Percentiles rank a stretch among this genome's conserved stretches.
These are phyloP conservation scores for Stramonita haemastoma DNA, from an alignment of 2,888 invertebrate species.

Conservation along the genomic window DNA sequence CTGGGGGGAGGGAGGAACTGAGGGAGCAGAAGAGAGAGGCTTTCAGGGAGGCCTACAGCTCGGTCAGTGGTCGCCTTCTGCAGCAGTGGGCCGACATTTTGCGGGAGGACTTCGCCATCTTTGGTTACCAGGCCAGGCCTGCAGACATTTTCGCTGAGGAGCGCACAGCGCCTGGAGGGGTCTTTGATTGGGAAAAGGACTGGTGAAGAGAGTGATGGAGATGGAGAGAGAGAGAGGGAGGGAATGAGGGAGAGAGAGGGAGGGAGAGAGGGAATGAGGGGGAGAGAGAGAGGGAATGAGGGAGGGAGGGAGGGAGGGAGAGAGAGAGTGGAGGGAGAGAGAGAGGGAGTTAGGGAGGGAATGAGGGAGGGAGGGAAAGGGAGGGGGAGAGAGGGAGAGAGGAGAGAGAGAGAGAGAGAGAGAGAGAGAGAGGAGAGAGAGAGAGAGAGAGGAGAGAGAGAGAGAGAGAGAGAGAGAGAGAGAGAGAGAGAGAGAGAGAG, in stretches of 20 bases:
- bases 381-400: too few relatives aligned
- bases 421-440: too few relatives aligned
- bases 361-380: too few relatives aligned
- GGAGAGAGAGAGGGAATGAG: too few relatives aligned
- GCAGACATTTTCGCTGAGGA: constrained; percentile 26
- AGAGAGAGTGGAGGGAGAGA: too few relatives aligned
- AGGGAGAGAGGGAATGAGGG: too few relatives aligned
- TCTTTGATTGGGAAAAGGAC: constrained; percentile 30
- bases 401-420: too few relatives aligned
- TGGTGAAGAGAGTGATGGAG: not conserved
- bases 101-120: constrained; percentile 41
- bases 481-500: too few relatives aligned
- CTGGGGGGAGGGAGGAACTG: constrained; percentile 35
- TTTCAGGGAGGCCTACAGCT: constrained; percentile 38
- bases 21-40: constrained; percentile 44
- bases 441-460: too few relatives aligned
- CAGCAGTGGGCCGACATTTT: not conserved
- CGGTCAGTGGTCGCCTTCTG: constrained; percentile 2
- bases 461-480: too few relatives aligned
- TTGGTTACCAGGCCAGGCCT: constrained; percentile 46
- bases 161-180: constrained; percentile 9
- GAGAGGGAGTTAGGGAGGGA: too few relatives aligned
- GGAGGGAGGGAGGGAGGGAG: too few relatives aligned
- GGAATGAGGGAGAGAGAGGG: not conserved
- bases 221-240: not conserved